Percentiles rank a stretch among this genome's conserved stretches.
Evolutionary conservation across 2,113 vertebrate genomes (phyloP).

Genomic region (Carassius gibelio): DNA sequence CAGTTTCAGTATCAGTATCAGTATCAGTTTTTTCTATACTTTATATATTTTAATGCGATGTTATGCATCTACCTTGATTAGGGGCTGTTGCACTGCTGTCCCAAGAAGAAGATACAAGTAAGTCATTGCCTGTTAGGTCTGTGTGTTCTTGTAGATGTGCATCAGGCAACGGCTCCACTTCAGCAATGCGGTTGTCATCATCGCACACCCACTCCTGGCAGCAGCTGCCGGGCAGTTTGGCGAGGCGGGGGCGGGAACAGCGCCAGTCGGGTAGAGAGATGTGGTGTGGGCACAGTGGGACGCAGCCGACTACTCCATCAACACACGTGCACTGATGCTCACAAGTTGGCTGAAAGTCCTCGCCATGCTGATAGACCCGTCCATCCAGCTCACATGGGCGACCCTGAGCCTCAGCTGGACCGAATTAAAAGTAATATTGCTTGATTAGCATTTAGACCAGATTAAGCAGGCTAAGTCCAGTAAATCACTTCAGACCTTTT

Average conservation of each 20-base stretch:
- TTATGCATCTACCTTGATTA: slow-evolving; percentile 40
- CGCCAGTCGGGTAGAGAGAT: slow-evolving; percentile 60
- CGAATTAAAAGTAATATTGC: background rate
- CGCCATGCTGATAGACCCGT: slow-evolving; percentile 66
- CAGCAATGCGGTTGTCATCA: slow-evolving; percentile 61
- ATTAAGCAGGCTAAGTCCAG: background rate
- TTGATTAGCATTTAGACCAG: background rate
- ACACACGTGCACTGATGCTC: slow-evolving; percentile 69
- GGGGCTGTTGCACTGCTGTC: slow-evolving; percentile 48
- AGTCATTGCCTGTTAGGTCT: slow-evolving; percentile 57
- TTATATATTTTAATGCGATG: background rate
- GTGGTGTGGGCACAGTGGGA: slow-evolving; percentile 66
- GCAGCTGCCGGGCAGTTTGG: slow-evolving; percentile 60
- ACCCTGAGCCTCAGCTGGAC: slow-evolving; percentile 62
- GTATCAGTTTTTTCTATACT: background rate
- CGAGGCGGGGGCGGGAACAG: slow-evolving; percentile 60
- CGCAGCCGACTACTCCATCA: slow-evolving; percentile 69
- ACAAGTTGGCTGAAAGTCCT: slow-evolving; percentile 68
- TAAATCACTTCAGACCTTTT: background rate
- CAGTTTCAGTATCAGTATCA: background rate
- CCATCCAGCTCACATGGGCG: slow-evolving; percentile 66
- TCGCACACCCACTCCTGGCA: slow-evolving; percentile 67
- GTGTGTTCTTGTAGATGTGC: background rate
- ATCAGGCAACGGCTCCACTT: slow-evolving; percentile 44
- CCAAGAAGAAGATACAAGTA: slow-evolving; percentile 50